Percentiles rank a stretch among this genome's conserved stretches.
Conservation (phyloP, 2,113 vertebrate species). For the Leucoraja erinaceus region DNA sequence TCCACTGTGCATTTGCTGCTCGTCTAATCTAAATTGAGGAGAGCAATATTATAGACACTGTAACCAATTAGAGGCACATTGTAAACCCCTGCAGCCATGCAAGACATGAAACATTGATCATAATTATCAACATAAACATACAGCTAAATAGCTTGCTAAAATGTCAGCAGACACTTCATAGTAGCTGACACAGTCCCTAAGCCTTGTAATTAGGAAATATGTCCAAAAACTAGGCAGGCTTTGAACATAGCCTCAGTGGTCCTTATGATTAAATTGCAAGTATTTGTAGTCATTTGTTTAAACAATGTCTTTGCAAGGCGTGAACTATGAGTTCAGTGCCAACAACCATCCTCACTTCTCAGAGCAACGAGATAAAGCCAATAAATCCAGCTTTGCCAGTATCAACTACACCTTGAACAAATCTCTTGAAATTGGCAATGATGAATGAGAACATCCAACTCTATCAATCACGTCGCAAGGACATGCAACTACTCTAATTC, state of each 20-base stretch:
- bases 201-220: neutral
- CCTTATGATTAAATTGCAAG: neutral
- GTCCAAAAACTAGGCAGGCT: neutral
- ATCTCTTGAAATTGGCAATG: neutral
- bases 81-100: neutral
- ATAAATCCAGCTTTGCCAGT: neutral
- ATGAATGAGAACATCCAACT: neutral
- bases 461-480: neutral
- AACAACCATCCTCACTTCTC: too few species aligned
- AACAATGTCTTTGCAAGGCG: neutral
- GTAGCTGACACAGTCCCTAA: neutral
- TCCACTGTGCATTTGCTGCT: neutral
- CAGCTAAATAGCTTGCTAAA: neutral
- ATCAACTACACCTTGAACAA: neutral
- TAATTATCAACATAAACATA: neutral
- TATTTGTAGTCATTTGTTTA: neutral
- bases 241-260: neutral
- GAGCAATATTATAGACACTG: neutral
- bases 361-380: neutral
- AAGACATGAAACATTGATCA: neutral
- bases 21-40: neutral
- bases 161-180: neutral
- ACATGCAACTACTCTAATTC: neutral
- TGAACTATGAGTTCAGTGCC: neutral
- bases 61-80: neutral